Evolutionary conservation across 2,888 invertebrate species (phyloP).

Genomic region (Hypomecis atomaria): DNA sequence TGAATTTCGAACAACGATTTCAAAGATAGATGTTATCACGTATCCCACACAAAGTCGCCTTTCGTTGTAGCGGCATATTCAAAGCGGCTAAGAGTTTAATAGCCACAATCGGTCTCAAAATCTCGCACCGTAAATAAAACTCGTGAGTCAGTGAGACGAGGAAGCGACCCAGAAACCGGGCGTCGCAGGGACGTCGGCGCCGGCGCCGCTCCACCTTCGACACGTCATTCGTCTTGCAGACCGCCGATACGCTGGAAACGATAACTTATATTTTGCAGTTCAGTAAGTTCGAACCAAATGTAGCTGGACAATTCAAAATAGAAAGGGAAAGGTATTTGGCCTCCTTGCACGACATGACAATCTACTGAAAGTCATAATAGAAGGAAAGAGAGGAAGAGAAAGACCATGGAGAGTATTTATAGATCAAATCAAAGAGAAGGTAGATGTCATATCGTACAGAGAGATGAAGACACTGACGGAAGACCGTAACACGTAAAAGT

Average conservation of each 20-base stretch:
- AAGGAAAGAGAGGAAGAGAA: too few relatives aligned
- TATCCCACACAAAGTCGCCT: constrained; percentile 9
- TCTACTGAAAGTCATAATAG: too few relatives aligned
- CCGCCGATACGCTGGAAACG: constrained; percentile 18
- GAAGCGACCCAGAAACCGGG: constrained; percentile 46
- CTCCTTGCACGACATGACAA: too few relatives aligned
- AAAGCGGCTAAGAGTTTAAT: constrained; percentile 32
- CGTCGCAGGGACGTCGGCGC: constrained; percentile 26
- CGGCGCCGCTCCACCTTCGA: constrained; percentile 29
- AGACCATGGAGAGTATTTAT: too few relatives aligned
- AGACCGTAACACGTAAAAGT: too few relatives aligned
- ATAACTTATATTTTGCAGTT: neutral
- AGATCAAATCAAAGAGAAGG: too few relatives aligned
- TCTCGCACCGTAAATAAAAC: constrained; percentile 38
- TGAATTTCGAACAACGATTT: neutral
- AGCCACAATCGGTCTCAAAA: constrained; percentile 35
- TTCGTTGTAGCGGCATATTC: constrained; percentile 20
- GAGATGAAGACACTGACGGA: too few relatives aligned
- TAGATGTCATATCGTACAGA: too few relatives aligned
- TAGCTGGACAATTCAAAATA: too few relatives aligned
- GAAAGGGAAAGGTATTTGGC: too few relatives aligned
- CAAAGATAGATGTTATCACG: neutral
- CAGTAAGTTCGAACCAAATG: neutral
- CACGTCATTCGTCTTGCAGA: constrained; percentile 47
- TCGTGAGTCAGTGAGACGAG: constrained; percentile 45